phyloP scores from a whole-genome alignment of 1,140 invertebrate species.

The Diorhabda elongata region DNA sequence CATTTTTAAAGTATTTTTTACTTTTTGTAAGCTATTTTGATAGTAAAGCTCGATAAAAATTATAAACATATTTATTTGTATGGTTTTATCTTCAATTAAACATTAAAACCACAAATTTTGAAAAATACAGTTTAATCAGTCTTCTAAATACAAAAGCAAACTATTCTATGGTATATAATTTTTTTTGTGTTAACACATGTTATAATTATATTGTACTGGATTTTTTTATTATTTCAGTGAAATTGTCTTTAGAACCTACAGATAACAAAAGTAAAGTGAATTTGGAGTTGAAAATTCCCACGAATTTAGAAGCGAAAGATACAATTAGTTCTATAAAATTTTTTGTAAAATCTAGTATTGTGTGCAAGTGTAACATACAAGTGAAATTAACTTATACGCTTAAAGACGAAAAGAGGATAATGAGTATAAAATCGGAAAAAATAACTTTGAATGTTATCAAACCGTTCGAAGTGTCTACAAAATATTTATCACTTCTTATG shows the following conservation, averaged over 20 bases:
- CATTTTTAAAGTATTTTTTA: no score
- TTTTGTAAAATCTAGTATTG: conserved; percentile 59
- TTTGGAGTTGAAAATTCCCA: conserved; percentile 45
- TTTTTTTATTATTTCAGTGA: conserved; percentile 44
- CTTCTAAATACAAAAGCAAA: no score
- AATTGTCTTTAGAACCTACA: conserved; percentile 51
- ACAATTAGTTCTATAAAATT: conserved; percentile 46
- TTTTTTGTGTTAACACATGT: no score
- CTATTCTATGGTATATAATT: no score
- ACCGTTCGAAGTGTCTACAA: conserved; percentile 66
- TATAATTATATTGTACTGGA: no score
- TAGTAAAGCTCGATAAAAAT: no score
- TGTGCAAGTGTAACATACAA: conserved; percentile 44
- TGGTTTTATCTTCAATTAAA: no score
- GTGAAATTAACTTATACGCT: conserved; percentile 41
- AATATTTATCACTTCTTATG: conserved; percentile 62
- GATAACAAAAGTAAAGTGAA: conserved; percentile 50
- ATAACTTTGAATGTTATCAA: conserved; percentile 62
- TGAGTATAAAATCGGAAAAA: conserved; percentile 56
- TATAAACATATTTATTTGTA: no score
- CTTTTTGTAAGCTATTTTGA: no score
- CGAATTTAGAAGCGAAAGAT: conserved; percentile 41
- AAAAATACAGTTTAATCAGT: no score
- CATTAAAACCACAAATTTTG: no score
- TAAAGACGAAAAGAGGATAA: conserved; percentile 47